A percentile compares a stretch with the other conserved stretches of the same genome.
These are phyloP conservation scores for Mechanitis messenoides DNA, from an alignment of 2,888 invertebrate species.

Conservation along the genomic window DNA sequence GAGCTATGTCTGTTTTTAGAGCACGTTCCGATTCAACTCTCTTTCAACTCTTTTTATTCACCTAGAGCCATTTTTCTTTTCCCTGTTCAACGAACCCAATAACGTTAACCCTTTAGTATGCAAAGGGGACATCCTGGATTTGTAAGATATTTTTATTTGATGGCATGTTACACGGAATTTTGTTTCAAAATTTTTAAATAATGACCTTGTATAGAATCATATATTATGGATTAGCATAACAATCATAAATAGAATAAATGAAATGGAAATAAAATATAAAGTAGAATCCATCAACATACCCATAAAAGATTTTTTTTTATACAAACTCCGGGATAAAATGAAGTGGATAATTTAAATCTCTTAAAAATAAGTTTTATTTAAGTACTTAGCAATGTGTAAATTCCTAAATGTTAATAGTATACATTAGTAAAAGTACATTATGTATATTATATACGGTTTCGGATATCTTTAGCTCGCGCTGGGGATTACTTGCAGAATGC, in stretches of 20 bases:
- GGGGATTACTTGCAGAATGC: constrained; percentile 18
- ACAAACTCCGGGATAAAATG: too few species aligned
- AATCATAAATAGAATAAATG: too few species aligned
- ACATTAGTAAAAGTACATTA: not conserved
- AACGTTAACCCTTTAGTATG: constrained; percentile 36
- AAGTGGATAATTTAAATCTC: too few species aligned
- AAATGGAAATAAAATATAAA: too few species aligned
- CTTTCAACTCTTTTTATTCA: constrained; percentile 17
- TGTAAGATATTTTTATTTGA: constrained; percentile 26
- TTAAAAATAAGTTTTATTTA: too few species aligned
- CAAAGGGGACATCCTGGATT: constrained; percentile 33
- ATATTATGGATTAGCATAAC: too few species aligned
- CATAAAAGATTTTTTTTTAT: too few species aligned
- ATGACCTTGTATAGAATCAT: too few species aligned
- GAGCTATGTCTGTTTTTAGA: constrained; percentile 12
- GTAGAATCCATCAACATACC: too few species aligned
- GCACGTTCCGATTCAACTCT: constrained; percentile 19
- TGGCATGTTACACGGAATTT: constrained; percentile 6
- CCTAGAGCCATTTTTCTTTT: constrained; percentile 21
- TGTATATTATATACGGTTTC: not conserved
- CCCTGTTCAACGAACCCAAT: constrained; percentile 30
- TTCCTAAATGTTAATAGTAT: too few species aligned
- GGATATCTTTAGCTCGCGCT: constrained; percentile 16
- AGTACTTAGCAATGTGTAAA: not conserved
- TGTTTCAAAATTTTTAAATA: not conserved